phyloP scores from a whole-genome alignment of 2,888 invertebrate species.

The Sussaba pulchella region DNA sequence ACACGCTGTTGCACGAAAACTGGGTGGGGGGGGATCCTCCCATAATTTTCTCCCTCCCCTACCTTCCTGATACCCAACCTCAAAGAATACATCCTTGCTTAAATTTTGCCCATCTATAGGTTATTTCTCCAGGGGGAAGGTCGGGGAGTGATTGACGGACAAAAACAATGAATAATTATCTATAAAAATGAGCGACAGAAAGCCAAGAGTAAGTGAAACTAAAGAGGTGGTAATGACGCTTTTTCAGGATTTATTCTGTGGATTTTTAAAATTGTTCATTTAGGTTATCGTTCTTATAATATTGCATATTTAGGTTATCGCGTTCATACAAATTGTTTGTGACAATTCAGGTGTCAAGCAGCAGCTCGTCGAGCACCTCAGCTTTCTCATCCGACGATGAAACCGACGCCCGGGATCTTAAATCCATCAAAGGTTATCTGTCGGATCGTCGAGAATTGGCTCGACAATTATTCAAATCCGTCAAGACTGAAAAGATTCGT shows the following conservation, averaged over 20 bases:
- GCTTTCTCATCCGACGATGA: constrained; percentile 79
- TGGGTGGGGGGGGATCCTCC: no score
- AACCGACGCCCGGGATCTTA: constrained; percentile 78
- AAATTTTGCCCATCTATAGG: no score
- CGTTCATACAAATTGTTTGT: not conserved
- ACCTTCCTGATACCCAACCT: no score
- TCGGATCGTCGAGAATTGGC: constrained; percentile 78
- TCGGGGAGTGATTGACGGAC: not conserved
- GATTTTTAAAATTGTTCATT: not conserved
- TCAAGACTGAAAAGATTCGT: constrained; percentile 81
- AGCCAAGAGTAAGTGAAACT: constrained; percentile 20
- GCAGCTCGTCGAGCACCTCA: constrained; percentile 84
- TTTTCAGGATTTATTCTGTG: not conserved
- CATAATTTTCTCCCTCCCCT: no score
- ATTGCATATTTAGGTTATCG: not conserved
- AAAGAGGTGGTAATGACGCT: constrained; percentile 15
- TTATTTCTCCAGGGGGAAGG: no score
- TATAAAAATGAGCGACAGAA: constrained; percentile 37
- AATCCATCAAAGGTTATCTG: constrained; percentile 82
- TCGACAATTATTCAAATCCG: constrained; percentile 81
- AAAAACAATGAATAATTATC: not conserved
- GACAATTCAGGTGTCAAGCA: constrained; percentile 59
- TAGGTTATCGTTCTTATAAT: not conserved
- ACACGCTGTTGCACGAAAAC: no score
- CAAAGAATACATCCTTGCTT: no score